Conservation (phyloP, 2,888 invertebrate genomes). For the Pollenia amentaria region DNA sequence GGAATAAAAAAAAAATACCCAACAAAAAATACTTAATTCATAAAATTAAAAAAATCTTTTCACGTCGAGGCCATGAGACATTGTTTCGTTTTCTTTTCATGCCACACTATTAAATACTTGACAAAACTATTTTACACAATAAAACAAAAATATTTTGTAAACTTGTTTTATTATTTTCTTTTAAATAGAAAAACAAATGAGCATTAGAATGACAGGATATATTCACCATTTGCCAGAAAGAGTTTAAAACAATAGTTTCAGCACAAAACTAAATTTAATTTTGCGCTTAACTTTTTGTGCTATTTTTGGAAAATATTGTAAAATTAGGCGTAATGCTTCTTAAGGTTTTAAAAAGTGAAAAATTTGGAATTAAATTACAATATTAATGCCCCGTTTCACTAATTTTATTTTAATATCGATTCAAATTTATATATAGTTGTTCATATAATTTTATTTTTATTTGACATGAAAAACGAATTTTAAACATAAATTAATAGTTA, state of each 20-base stretch:
- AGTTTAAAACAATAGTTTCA: constrained; percentile 12
- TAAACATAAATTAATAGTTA: no score
- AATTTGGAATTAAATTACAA: no score
- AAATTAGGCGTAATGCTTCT: no score
- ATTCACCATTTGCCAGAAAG: constrained; percentile 12
- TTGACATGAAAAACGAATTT: no score
- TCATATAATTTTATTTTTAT: no score
- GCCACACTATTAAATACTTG: constrained; percentile 63
- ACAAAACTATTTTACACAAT: constrained; percentile 53
- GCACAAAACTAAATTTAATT: background rate
- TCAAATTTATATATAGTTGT: no score
- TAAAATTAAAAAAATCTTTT: constrained; percentile 41
- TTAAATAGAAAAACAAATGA: constrained; percentile 10
- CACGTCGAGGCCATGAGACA: constrained; percentile 40
- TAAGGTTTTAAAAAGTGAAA: no score
- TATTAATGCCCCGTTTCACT: no score
- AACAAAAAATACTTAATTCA: constrained; percentile 14
- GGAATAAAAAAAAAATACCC: background rate
- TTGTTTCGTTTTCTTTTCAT: constrained; percentile 61
- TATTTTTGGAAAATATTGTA: background rate
- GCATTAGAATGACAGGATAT: constrained; percentile 18
- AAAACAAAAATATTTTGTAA: background rate
- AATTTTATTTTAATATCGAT: no score
- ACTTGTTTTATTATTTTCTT: constrained; percentile 9
- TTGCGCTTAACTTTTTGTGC: background rate